These are phyloP conservation scores for Enteromius mattozi DNA, from an alignment of 2,797 vertebrate genomes.

Conservation along the genomic window DNA sequence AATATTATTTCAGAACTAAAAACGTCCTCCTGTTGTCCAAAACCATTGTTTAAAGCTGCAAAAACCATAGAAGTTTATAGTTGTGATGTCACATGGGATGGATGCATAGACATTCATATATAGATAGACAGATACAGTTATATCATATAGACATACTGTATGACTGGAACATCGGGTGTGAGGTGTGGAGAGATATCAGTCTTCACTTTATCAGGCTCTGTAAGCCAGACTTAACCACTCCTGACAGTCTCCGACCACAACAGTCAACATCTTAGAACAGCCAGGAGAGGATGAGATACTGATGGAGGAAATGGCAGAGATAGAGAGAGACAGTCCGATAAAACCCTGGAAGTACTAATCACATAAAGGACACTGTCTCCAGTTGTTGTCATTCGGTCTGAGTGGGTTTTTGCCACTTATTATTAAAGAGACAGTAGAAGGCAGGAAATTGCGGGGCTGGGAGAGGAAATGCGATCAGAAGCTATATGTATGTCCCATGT, in stretches of 20 bases:
- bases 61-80: not conserved
- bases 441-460: not conserved
- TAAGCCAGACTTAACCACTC: slow-evolving; percentile 49
- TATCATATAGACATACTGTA: not conserved
- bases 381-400: not conserved
- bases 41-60: not conserved
- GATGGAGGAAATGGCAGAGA: slow-evolving; percentile 15
- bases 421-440: not conserved
- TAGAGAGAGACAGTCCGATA: slow-evolving; percentile 22
- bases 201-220: slow-evolving; percentile 27
- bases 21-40: not conserved
- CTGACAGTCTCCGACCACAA: slow-evolving; percentile 3
- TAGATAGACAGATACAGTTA: not conserved
- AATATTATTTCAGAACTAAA: not conserved
- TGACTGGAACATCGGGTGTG: not conserved
- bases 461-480: not conserved
- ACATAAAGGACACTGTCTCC: not conserved
- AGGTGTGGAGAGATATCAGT: not conserved
- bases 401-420: not conserved
- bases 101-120: too few species aligned
- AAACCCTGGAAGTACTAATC: not conserved
- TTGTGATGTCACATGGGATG: not conserved
- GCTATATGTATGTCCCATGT: not conserved
- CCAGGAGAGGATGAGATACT: slow-evolving; percentile 52
- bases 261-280: slow-evolving; percentile 18